A percentile compares a stretch with the other conserved stretches of the same genome.
phyloP scores from a whole-genome alignment of 92 coral and sea anemone genomes.

The Chrysogorgia sp. region DNA sequence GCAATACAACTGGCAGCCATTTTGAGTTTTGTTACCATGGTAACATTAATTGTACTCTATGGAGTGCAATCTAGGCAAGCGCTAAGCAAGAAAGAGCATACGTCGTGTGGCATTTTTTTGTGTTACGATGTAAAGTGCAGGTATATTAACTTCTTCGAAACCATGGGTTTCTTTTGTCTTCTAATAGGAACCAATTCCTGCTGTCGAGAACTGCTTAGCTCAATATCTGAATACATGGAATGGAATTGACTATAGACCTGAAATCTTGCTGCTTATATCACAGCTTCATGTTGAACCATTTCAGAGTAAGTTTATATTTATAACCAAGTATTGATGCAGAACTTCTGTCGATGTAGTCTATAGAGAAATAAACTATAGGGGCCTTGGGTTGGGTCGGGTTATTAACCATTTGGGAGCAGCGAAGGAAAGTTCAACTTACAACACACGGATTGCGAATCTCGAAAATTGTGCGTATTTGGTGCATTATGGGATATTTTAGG shows the following conservation, averaged over 20 bases:
- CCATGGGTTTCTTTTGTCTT: background rate
- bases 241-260: constrained; percentile 75
- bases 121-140: background rate
- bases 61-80: no score
- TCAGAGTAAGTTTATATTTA: constrained; percentile 64
- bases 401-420: no score
- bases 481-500: no score
- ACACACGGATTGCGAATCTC: no score
- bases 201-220: constrained; percentile 73
- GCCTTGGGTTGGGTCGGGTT: background rate
- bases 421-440: background rate
- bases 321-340: no score
- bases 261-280: constrained; percentile 74
- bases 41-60: no score
- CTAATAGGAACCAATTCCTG: constrained; percentile 76
- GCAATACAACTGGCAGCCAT: no score
- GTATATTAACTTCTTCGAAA: no score
- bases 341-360: no score
- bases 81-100: no score
- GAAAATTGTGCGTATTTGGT: no score
- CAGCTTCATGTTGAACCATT: constrained; percentile 74
- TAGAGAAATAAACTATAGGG: background rate
- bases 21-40: no score
- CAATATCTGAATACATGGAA: constrained; percentile 84
- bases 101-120: background rate